Evolutionary conservation across 2,888 invertebrate species (phyloP).

Genomic region (Orthosia incerta): DNA sequence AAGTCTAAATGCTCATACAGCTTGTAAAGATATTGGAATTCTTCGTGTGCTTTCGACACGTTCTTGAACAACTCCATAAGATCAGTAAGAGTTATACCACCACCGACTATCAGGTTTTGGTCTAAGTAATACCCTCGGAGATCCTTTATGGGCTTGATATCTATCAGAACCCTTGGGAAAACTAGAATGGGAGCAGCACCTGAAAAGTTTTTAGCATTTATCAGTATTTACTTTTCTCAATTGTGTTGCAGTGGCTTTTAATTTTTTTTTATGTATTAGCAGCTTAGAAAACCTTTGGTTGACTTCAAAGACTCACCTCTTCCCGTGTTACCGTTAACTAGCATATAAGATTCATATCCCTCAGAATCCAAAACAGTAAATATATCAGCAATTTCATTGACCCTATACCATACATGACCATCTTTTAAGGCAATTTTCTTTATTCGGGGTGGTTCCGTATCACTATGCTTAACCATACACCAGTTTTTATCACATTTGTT

Average conservation of each 20-base stretch:
- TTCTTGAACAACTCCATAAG: conserved; percentile 88
- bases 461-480: conserved; percentile 76
- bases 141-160: conserved; percentile 91
- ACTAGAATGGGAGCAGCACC: conserved; percentile 85
- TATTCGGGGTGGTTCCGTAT: conserved; percentile 61
- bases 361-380: conserved; percentile 84
- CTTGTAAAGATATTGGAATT: conserved; percentile 91
- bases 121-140: conserved; percentile 85
- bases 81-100: conserved; percentile 91
- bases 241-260: neutral
- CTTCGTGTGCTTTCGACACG: conserved; percentile 74
- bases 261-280: no score
- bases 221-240: neutral
- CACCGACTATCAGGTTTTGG: conserved; percentile 90
- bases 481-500: conserved; percentile 69
- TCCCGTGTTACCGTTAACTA: conserved; percentile 94
- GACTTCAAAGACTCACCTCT: conserved; percentile 86
- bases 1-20: conserved; percentile 92
- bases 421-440: conserved; percentile 78
- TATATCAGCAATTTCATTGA: conserved; percentile 86
- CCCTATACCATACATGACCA: conserved; percentile 89
- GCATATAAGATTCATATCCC: conserved; percentile 87
- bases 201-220: conserved; percentile 58
- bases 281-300: neutral
- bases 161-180: conserved; percentile 91